A percentile compares a stretch with the other conserved stretches of the same genome.
Evolutionary conservation across 2,888 invertebrate species (phyloP).

Genomic region (Pyrrhosoma nymphula): DNA sequence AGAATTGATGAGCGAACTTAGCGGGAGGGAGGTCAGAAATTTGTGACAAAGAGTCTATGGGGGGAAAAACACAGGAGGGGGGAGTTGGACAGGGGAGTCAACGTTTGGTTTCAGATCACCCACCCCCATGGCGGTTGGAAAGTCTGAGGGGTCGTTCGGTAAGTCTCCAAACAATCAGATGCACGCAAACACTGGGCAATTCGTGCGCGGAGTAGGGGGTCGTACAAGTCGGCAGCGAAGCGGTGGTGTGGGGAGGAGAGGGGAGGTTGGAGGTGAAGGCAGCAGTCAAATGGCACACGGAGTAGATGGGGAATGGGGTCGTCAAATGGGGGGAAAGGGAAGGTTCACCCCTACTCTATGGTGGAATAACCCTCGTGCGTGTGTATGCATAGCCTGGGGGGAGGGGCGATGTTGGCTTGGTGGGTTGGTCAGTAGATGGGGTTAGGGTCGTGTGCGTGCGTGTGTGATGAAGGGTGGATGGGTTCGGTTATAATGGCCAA

Average conservation of each 20-base stretch:
- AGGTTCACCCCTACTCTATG: neutral
- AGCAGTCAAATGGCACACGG: constrained; percentile 32
- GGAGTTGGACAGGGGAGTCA: neutral
- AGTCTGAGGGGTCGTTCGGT: neutral
- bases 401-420: neutral
- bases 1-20: neutral
- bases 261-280: neutral
- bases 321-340: neutral
- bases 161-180: constrained; percentile 53
- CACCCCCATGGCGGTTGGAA: neutral
- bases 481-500: constrained; percentile 15
- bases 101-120: neutral
- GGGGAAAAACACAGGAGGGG: neutral
- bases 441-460: neutral
- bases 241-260: neutral
- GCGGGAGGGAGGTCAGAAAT: neutral
- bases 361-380: neutral
- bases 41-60: neutral
- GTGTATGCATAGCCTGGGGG: neutral
- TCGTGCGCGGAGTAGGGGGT: neutral
- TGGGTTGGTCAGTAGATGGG: neutral
- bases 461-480: neutral
- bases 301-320: neutral
- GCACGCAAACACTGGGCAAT: constrained; percentile 37
- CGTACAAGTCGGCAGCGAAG: neutral